A percentile compares a stretch with the other conserved stretches of the same genome.
Conservation (phyloP, 2,888 invertebrate species). For the Zygogramma bicolorata region DNA sequence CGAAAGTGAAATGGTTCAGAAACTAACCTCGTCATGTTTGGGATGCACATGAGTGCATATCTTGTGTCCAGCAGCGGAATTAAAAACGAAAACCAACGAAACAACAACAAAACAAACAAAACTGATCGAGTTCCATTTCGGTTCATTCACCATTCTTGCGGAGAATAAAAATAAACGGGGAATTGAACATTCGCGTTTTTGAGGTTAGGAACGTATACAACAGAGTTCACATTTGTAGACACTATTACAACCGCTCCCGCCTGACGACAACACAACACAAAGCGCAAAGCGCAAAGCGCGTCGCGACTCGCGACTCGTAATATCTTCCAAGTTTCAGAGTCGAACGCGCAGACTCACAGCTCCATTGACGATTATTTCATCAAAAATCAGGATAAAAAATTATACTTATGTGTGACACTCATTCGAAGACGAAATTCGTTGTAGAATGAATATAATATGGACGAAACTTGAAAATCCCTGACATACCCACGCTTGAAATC, state of each 20-base stretch:
- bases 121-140: slow-evolving; percentile 54
- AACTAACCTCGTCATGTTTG: slow-evolving; percentile 58
- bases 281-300: background rate
- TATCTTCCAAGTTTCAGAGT: too few species aligned
- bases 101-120: slow-evolving; percentile 46
- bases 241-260: background rate
- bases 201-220: slow-evolving; percentile 47
- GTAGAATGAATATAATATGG: too few species aligned
- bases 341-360: too few species aligned
- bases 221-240: slow-evolving; percentile 17
- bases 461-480: too few species aligned
- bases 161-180: slow-evolving; percentile 40
- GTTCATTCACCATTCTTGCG: slow-evolving; percentile 57
- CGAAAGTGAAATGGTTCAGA: slow-evolving; percentile 4
- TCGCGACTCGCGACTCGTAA: too few species aligned
- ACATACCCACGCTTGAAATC: too few species aligned
- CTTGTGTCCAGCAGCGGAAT: slow-evolving; percentile 44
- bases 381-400: too few species aligned
- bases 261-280: background rate
- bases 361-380: too few species aligned
- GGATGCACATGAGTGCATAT: slow-evolving; percentile 58
- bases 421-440: too few species aligned
- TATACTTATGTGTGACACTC: too few species aligned
- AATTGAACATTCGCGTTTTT: slow-evolving; percentile 48
- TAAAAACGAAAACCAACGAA: slow-evolving; percentile 39